phyloP scores from a whole-genome alignment of 1,140 invertebrate species.

The Drosophila truncata region DNA sequence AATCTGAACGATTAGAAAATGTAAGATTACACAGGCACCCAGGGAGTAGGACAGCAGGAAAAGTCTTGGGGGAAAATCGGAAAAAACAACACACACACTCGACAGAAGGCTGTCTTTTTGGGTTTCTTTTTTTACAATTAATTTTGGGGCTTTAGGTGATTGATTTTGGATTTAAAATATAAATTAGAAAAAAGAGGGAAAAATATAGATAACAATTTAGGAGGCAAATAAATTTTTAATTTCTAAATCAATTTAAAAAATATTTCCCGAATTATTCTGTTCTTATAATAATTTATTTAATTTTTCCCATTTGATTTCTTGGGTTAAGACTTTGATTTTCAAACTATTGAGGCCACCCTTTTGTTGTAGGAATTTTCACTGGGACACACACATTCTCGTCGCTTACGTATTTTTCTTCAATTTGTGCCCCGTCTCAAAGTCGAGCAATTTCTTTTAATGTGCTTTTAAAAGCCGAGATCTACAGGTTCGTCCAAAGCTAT shows the following conservation, averaged over 20 bases:
- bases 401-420: conserved; percentile 61
- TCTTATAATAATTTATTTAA: neutral
- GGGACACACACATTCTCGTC: neutral
- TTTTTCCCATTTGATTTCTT: neutral
- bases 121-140: conserved; percentile 2
- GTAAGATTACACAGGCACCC: conserved; percentile 50
- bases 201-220: neutral
- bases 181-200: neutral
- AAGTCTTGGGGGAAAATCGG: conserved; percentile 7
- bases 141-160: conserved; percentile 2
- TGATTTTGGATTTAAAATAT: conserved; percentile 9
- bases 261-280: neutral
- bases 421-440: conserved; percentile 44
- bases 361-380: neutral
- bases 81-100: neutral
- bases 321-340: neutral
- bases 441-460: conserved; percentile 77
- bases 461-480: conserved; percentile 79
- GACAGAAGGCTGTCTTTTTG: too few relatives aligned
- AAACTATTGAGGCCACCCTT: neutral
- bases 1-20: conserved; percentile 81
- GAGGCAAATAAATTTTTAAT: neutral
- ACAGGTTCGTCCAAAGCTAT: conserved; percentile 63
- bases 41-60: neutral
- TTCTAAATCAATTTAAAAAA: neutral